These are phyloP conservation scores for Falco concolor DNA, from an alignment of 2,797 vertebrate species.

Conservation along the genomic window DNA sequence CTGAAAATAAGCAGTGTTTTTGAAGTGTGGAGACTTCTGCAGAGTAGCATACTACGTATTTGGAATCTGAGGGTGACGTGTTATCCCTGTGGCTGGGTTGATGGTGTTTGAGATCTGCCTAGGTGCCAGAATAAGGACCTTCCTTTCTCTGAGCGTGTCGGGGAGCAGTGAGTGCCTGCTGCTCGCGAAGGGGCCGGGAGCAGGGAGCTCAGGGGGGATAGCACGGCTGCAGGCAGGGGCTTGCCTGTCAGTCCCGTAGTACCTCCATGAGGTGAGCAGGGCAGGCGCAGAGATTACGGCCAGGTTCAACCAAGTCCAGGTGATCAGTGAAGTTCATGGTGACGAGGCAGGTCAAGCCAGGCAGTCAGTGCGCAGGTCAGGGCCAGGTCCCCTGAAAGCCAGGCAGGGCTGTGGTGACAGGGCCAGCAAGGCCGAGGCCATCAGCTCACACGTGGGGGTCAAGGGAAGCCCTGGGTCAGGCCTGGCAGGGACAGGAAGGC, in stretches of 20 bases:
- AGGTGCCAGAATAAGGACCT: neutral
- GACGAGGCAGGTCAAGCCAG: neutral
- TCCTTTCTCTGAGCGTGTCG: neutral
- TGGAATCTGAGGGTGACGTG: neutral
- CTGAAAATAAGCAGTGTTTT: neutral
- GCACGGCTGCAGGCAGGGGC: accelerated
- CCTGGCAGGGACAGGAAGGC: neutral
- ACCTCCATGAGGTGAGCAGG: neutral
- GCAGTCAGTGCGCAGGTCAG: neutral
- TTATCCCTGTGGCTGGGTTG: neutral
- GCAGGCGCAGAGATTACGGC: neutral
- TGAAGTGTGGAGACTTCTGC: neutral
- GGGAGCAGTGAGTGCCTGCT: neutral
- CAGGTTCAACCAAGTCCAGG: neutral
- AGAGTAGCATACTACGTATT: neutral
- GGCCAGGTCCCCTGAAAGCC: too few relatives aligned
- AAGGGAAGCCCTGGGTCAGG: neutral
- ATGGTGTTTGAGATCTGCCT: too few relatives aligned
- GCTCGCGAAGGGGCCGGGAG: neutral
- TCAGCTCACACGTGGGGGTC: neutral
- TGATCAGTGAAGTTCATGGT: accelerated
- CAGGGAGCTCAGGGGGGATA: too few relatives aligned
- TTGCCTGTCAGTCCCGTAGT: neutral
- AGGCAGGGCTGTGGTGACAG: neutral
- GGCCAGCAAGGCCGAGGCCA: neutral